A percentile compares a stretch with the other conserved stretches of the same genome.
Conservation (phyloP, 1,140 invertebrate genomes). For the Phenacoccus solenopsis region DNA sequence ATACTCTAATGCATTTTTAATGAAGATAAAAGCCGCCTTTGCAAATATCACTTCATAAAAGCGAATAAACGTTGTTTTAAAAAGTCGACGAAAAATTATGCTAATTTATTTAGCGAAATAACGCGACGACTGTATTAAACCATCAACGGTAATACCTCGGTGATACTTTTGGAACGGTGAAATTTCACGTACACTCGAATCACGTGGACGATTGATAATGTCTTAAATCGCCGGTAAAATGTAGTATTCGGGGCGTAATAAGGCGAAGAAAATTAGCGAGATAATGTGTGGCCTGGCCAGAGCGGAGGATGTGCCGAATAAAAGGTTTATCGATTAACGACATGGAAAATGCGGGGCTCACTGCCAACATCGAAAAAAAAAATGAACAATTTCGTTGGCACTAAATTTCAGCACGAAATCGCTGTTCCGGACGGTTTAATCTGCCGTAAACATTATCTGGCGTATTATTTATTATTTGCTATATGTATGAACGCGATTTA, state of each 20-base stretch:
- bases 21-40: neutral
- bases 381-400: conserved; percentile 10
- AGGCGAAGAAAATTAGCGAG: neutral
- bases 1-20: neutral
- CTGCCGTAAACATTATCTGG: conserved; percentile 5
- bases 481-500: neutral
- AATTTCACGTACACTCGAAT: neutral
- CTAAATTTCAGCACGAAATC: neutral
- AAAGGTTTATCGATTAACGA: neutral
- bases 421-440: conserved; percentile 11
- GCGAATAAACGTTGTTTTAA: neutral
- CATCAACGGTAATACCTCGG: neutral
- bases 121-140: neutral
- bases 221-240: too few relatives aligned
- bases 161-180: neutral
- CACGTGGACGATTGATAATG: neutral
- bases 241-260: too few relatives aligned
- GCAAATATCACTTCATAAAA: too few relatives aligned
- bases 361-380: neutral
- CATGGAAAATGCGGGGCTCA: neutral
- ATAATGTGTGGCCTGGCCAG: neutral
- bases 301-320: neutral
- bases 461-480: conserved; percentile 1
- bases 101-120: neutral
- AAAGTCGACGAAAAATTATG: neutral